phyloP scores from a whole-genome alignment of 2,888 invertebrate genomes.

The Pollenia griseotomentosa region DNA sequence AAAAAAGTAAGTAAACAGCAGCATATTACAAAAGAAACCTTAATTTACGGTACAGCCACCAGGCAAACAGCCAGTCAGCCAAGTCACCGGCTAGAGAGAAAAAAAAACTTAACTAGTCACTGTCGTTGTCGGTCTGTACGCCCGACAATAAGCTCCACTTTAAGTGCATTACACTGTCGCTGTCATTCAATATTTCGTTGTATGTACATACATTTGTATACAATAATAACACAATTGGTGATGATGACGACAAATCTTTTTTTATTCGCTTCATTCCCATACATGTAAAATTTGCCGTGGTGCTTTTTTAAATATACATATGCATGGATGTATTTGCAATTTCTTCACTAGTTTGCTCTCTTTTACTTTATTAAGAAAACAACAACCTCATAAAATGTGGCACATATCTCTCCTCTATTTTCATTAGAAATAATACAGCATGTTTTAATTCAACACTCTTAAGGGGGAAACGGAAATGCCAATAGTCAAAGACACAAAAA shows the following conservation, averaged over 20 bases:
- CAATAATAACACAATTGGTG: background rate
- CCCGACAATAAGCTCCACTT: constrained; percentile 71
- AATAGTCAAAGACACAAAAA: constrained; percentile 35
- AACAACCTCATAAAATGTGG: constrained; percentile 3
- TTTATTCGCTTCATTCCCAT: constrained; percentile 35
- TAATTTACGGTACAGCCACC: constrained; percentile 64
- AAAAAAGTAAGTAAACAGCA: constrained; percentile 47
- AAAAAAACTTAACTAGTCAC: constrained; percentile 49
- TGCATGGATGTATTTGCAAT: constrained; percentile 10
- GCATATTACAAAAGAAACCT: constrained; percentile 14
- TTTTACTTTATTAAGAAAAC: background rate
- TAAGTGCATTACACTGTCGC: constrained; percentile 70
- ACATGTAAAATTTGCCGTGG: constrained; percentile 8
- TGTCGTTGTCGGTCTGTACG: constrained; percentile 58
- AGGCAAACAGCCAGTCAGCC: constrained; percentile 62
- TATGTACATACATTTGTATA: background rate
- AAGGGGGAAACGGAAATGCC: constrained; percentile 70
- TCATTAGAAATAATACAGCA: constrained; percentile 3
- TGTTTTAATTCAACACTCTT: constrained; percentile 26
- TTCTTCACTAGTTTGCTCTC: constrained; percentile 25
- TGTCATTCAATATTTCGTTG: constrained; percentile 45
- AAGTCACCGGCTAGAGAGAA: constrained; percentile 50
- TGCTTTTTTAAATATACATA: too few relatives aligned
- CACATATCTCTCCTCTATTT: background rate
- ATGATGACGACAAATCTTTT: background rate